Conservation (phyloP, 2,797 vertebrate species). For the Hephaestus fuliginosus region DNA sequence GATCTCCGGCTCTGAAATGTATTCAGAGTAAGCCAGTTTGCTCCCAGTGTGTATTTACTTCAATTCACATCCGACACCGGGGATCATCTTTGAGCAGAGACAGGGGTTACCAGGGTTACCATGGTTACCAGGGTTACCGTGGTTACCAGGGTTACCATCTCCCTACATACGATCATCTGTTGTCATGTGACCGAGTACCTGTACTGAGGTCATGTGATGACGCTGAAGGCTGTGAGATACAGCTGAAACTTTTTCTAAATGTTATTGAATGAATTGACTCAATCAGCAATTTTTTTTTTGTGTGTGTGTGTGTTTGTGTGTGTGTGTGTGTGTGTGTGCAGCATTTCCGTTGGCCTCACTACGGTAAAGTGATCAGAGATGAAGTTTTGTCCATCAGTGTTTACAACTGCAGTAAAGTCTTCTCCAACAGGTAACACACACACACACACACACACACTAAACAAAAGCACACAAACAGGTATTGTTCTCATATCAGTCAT, state of each 20-base stretch:
- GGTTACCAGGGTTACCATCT: neutral
- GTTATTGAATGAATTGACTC: no score
- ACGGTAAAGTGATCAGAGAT: slow-evolving; percentile 85
- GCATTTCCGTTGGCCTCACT: slow-evolving; percentile 94
- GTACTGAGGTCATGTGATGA: neutral
- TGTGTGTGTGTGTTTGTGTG: slow-evolving; percentile 30
- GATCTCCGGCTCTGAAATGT: no score
- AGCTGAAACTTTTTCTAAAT: no score
- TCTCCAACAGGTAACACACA: slow-evolving; percentile 90
- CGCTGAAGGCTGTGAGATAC: neutral
- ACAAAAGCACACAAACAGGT: neutral
- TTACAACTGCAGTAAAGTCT: slow-evolving; percentile 93
- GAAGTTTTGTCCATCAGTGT: slow-evolving; percentile 90
- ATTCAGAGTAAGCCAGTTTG: no score
- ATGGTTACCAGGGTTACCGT: no score
- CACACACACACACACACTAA: slow-evolving; percentile 11
- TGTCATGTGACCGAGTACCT: neutral
- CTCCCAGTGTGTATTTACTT: neutral
- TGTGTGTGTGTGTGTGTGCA: slow-evolving; percentile 61
- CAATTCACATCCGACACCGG: neutral
- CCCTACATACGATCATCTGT: neutral
- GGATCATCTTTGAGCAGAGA: neutral
- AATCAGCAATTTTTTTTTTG: neutral
- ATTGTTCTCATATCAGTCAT: neutral
- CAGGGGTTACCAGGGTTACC: neutral